Conservation (phyloP, 2,888 invertebrate species). For the Panorpa germanica region DNA sequence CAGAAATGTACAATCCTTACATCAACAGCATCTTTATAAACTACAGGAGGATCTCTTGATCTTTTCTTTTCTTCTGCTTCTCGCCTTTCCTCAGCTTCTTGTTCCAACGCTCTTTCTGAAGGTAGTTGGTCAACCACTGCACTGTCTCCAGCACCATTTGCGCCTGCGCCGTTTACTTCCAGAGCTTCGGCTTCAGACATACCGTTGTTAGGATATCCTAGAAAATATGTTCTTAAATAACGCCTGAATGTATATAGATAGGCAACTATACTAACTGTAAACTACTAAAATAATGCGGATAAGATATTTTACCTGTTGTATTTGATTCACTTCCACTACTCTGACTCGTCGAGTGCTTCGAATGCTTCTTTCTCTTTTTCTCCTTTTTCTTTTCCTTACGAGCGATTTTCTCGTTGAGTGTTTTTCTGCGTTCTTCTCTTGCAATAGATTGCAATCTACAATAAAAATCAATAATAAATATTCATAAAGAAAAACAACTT, state of each 20-base stretch:
- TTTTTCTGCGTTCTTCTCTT: conserved; percentile 46
- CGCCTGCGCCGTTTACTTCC: conserved; percentile 22
- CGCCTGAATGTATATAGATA: too few species aligned
- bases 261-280: too few species aligned
- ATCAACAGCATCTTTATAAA: conserved; percentile 49
- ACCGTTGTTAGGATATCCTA: too few species aligned
- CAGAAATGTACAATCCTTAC: conserved; percentile 26
- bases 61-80: conserved; percentile 52
- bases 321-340: conserved; percentile 11
- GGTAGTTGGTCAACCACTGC: conserved; percentile 24
- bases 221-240: too few species aligned
- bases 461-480: conserved; percentile 10
- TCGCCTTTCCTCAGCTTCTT: conserved; percentile 40
- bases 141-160: conserved; percentile 18
- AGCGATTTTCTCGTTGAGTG: conserved; percentile 51
- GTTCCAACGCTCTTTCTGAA: conserved; percentile 31
- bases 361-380: conserved; percentile 42
- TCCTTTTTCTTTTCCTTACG: conserved; percentile 54
- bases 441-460: conserved; percentile 37
- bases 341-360: conserved; percentile 16
- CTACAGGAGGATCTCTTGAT: conserved; percentile 59
- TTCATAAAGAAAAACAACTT: too few species aligned
- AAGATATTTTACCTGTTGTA: too few species aligned
- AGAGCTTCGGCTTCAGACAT: conserved; percentile 21
- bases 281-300: too few species aligned